phyloP scores from a whole-genome alignment of 2,888 invertebrate species.

The Microctonus hyperodae region DNA sequence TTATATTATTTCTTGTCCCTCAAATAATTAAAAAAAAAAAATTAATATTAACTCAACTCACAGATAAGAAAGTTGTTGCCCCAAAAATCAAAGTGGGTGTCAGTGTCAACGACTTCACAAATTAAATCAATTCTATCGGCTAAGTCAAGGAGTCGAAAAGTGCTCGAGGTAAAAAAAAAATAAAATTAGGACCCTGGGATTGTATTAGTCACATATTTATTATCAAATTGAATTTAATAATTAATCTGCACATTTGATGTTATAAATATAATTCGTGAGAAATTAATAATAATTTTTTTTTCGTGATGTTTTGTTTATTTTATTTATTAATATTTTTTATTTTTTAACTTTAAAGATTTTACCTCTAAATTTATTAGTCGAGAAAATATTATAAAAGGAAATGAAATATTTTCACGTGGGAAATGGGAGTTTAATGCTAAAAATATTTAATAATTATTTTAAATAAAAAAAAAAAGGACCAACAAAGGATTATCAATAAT shows the following conservation, averaged over 20 bases:
- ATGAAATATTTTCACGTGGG: no score
- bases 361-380: no score
- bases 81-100: conserved; percentile 46
- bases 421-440: conserved; percentile 3
- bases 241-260: not conserved
- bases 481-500: conserved; percentile 20
- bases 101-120: conserved; percentile 47
- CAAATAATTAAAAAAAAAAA: conserved; percentile 28
- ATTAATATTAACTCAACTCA: conserved; percentile 42
- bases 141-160: conserved; percentile 48
- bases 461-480: not conserved
- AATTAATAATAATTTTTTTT: no score
- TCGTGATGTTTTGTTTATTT: no score
- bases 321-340: no score
- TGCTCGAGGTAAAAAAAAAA: conserved; percentile 36
- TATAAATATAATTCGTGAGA: no score
- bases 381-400: no score
- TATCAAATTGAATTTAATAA: not conserved
- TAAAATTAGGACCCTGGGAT: not conserved
- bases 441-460: not conserved
- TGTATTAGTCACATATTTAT: not conserved
- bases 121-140: conserved; percentile 46
- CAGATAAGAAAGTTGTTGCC: conserved; percentile 53
- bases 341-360: no score
- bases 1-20: no score